These are phyloP conservation scores for Oligia fasciuncula DNA, from an alignment of 2,888 invertebrate species.

Conservation along the genomic window DNA sequence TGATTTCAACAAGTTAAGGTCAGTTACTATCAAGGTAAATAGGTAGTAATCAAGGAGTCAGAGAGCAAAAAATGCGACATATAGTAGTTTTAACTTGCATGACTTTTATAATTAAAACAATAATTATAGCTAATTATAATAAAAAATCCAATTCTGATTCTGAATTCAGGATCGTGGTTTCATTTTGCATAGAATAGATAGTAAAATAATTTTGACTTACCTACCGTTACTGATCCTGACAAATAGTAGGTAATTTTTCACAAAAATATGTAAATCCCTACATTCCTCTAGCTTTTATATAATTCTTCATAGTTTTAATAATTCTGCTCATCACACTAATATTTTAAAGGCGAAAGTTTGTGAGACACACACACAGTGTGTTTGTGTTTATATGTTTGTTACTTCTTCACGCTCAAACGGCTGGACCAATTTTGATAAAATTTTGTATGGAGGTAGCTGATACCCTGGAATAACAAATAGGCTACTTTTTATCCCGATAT, in stretches of 20 bases:
- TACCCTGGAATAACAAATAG: too few relatives aligned
- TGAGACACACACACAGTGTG: too few relatives aligned
- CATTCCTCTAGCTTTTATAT: neutral
- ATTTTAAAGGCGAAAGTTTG: too few relatives aligned
- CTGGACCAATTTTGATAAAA: too few relatives aligned
- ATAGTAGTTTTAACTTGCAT: neutral
- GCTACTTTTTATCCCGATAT: too few relatives aligned
- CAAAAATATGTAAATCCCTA: neutral
- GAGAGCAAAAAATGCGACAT: neutral
- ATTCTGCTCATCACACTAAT: neutral
- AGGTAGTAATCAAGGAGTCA: neutral
- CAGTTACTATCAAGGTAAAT: neutral
- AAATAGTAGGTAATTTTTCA: neutral
- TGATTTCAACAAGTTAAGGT: slow-evolving; percentile 12
- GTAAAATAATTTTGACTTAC: neutral
- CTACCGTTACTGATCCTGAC: neutral
- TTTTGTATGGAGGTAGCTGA: too few relatives aligned
- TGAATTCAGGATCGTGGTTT: neutral
- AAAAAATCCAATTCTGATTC: neutral
- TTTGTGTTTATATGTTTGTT: too few relatives aligned
- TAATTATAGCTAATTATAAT: neutral
- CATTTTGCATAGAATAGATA: neutral
- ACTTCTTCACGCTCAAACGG: too few relatives aligned
- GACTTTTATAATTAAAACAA: neutral
- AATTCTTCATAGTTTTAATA: neutral